Conservation (phyloP, 2,888 invertebrate species). For the Brenthis hecate region DNA sequence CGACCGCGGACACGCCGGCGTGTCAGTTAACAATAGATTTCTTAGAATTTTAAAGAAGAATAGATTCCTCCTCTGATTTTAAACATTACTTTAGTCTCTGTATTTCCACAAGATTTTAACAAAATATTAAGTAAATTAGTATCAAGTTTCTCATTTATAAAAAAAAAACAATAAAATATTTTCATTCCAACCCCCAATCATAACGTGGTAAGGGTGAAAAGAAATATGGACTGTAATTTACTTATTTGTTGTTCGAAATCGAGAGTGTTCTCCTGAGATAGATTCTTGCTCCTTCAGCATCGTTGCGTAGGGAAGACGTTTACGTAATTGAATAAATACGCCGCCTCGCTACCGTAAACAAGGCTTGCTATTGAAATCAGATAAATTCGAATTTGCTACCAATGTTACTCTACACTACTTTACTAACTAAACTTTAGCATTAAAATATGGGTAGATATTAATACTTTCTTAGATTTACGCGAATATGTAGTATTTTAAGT, state of each 20-base stretch:
- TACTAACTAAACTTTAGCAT: neutral
- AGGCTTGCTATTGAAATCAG: constrained; percentile 23
- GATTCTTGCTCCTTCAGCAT: constrained; percentile 22
- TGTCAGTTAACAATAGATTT: no score
- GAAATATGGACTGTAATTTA: constrained; percentile 35
- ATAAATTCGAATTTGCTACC: constrained; percentile 11
- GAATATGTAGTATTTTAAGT: no score
- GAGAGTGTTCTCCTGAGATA: constrained; percentile 33
- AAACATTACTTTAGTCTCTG: no score
- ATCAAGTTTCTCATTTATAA: neutral
- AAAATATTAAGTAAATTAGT: neutral
- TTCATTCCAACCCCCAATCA: neutral
- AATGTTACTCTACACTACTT: neutral
- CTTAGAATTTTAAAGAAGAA: no score
- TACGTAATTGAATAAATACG: constrained; percentile 33
- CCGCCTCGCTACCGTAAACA: constrained; percentile 25
- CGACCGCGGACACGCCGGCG: no score
- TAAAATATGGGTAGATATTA: neutral
- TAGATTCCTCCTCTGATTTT: no score
- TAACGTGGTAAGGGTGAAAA: constrained; percentile 17
- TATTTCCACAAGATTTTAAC: no score
- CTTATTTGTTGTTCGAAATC: constrained; percentile 34
- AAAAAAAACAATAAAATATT: neutral
- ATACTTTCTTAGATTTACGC: no score
- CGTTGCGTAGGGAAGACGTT: constrained; percentile 13